Evolutionary conservation across 2,113 vertebrate species (phyloP).

Genomic region (Microtus richardsoni): DNA sequence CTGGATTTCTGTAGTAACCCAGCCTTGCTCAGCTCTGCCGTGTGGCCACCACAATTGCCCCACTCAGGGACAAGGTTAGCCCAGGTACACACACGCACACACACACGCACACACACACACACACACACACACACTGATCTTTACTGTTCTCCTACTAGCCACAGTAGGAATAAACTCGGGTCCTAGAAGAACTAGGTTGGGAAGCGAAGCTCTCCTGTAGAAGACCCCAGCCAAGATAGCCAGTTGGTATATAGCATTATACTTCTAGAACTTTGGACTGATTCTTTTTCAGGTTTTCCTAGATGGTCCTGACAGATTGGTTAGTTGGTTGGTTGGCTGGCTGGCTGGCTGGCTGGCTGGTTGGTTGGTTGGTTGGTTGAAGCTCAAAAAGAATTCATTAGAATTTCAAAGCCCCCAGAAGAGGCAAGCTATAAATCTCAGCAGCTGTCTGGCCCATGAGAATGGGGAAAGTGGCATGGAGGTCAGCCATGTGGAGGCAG

Average conservation of each 20-base stretch:
- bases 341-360: too few relatives aligned
- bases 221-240: not conserved
- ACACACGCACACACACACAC: not conserved
- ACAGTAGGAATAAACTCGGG: not conserved
- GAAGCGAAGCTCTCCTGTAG: not conserved
- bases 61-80: not conserved
- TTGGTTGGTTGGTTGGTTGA: not conserved
- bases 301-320: not conserved
- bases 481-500: not conserved
- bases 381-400: not conserved
- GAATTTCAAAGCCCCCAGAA: not conserved
- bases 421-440: not conserved
- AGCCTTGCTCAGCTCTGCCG: not conserved
- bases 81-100: not conserved
- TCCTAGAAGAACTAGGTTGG: not conserved
- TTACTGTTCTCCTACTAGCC: not conserved
- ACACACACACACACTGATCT: not conserved
- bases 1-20: not conserved
- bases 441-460: not conserved
- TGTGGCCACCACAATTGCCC: rapidly evolving
- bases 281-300: not conserved
- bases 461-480: not conserved
- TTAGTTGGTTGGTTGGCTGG: too few relatives aligned
- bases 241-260: not conserved
- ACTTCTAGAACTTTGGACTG: not conserved